Evolutionary conservation across 2,888 invertebrate species (phyloP).

Genomic region (Leptinotarsa tumamoca): DNA sequence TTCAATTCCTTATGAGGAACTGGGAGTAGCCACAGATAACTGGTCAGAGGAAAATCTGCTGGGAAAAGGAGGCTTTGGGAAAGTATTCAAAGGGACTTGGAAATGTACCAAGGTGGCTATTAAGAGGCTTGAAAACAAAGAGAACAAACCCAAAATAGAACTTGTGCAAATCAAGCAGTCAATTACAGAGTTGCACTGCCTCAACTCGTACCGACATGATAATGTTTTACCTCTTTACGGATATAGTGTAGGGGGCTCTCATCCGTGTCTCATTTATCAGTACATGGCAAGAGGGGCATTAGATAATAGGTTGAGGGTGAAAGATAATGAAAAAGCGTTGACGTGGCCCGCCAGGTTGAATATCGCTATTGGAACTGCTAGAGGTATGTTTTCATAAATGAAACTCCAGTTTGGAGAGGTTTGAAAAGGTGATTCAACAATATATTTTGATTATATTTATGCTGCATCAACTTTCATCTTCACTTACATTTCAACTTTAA

Average conservation of each 20-base stretch:
- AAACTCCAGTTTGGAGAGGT: no score
- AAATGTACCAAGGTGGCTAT: conserved; percentile 90
- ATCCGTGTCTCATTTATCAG: conserved; percentile 93
- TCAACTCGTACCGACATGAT: conserved; percentile 88
- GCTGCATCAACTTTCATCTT: no score
- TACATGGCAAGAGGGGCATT: conserved; percentile 93
- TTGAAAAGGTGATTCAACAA: no score
- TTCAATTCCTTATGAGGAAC: conserved; percentile 81
- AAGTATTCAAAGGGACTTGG: conserved; percentile 90
- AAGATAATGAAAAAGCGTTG: conserved; percentile 65
- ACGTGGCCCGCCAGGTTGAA: conserved; percentile 82
- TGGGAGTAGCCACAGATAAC: conserved; percentile 81
- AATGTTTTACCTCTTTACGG: conserved; percentile 92
- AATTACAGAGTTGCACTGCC: conserved; percentile 79
- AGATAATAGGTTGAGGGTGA: conserved; percentile 79
- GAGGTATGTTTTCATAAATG: conserved; percentile 66
- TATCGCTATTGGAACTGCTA: conserved; percentile 77
- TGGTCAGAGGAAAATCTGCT: conserved; percentile 81
- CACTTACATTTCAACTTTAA: no score
- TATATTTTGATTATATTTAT: no score
- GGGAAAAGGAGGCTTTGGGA: conserved; percentile 93
- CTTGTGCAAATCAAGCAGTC: conserved; percentile 74
- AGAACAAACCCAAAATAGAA: conserved; percentile 65
- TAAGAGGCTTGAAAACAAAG: conserved; percentile 78
- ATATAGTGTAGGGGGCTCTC: conserved; percentile 67